Evolutionary conservation across 2,113 vertebrate genomes (phyloP), one percentile per base, ranked within the genome.

Genomic region (Cepphus grylle): DNA sequence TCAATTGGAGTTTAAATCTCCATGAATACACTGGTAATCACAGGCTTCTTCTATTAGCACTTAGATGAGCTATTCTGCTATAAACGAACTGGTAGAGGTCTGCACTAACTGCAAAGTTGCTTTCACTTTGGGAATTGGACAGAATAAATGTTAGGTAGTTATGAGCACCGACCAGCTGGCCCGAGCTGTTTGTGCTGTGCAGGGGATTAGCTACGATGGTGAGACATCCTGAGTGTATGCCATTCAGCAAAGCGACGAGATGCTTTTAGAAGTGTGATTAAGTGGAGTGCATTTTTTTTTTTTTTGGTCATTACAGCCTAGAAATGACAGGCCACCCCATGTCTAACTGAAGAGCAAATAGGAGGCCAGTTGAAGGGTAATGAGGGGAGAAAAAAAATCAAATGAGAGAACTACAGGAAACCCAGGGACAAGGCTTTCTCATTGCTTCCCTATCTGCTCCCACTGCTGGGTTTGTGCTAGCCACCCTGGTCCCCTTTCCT

Each of bases 41-140:
- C 85, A 90, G 78, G 91, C n/a, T 15, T 45, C 30, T 55, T 95
- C 77, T 93, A 49, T 91, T 94, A 94, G 81, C 58, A 58, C 93
- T 97, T 81, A 69, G 70, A 94, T 91, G 70, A 96, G 81, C 72
- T 96, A 20, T 91, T 95, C 91, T 79, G 79, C 63, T 72, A n/a
- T 38, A 95, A 89, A 89, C 8, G 61, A 50, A 53, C 19, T 74
- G 34, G 59, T 86, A 83, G 81, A 66, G 47, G 88, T 18, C 82
- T 82, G 70, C 69, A 77, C 78, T 96, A 82, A 86, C 94, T 86
- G 74, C 77, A 55, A 81, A 82, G 91, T 77, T 92, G 66, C 49
- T 82, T 92, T 94, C 78, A 55, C 34, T 81, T 49, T 62, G 86
- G 62, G 43, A 97, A 66, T 92, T 76, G 82, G 42, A 88, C 17